Evolutionary conservation across 2,888 invertebrate genomes (phyloP).

Genomic region (Hirudinaria manillensis): DNA sequence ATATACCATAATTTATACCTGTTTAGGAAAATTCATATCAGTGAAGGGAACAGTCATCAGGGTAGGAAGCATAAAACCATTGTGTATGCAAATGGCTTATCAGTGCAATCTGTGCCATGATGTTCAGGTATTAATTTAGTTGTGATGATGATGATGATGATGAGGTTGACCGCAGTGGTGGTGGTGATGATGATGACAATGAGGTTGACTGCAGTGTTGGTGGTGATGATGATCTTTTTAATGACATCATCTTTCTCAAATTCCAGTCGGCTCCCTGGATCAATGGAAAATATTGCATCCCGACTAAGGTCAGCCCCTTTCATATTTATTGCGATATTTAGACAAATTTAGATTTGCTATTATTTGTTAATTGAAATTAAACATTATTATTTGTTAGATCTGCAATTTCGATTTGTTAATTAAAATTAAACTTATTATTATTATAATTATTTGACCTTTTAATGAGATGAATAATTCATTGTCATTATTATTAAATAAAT

Average conservation of each 20-base stretch:
- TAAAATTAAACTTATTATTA: too few relatives aligned
- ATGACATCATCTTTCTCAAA: too few relatives aligned
- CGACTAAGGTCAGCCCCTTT: slow-evolving; percentile 55
- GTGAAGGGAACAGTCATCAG: slow-evolving; percentile 78
- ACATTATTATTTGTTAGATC: too few relatives aligned
- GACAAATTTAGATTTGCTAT: too few relatives aligned
- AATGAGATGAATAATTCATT: too few relatives aligned
- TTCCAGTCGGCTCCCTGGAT: slow-evolving; percentile 60
- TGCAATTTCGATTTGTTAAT: too few relatives aligned
- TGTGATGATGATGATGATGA: neutral
- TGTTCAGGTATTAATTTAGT: slow-evolving; percentile 58
- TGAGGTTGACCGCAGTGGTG: too few relatives aligned
- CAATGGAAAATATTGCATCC: slow-evolving; percentile 61
- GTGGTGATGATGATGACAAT: too few relatives aligned
- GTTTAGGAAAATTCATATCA: slow-evolving; percentile 61
- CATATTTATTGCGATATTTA: neutral
- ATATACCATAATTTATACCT: neutral
- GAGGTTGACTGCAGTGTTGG: neutral
- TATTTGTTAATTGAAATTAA: too few relatives aligned
- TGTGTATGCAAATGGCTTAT: slow-evolving; percentile 73
- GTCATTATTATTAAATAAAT: too few relatives aligned
- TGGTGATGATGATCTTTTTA: neutral
- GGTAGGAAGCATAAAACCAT: slow-evolving; percentile 68
- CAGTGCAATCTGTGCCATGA: slow-evolving; percentile 66
- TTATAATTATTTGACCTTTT: too few relatives aligned